Conservation (phyloP, 2,888 invertebrate species). For the Neria commutata region DNA sequence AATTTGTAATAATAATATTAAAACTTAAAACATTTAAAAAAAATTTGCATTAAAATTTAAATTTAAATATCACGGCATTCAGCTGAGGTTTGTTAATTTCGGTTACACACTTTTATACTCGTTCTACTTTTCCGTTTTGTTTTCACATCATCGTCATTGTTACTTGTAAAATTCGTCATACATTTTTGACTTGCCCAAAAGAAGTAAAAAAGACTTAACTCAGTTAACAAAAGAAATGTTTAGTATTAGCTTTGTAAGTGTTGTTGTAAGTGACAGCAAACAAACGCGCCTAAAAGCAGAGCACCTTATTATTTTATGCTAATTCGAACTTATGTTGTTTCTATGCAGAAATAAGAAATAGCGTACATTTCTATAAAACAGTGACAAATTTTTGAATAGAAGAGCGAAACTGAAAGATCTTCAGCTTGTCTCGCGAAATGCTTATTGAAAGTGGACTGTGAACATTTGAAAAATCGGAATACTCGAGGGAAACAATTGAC, state of each 20-base stretch:
- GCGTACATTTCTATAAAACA: too few species aligned
- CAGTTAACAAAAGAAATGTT: not conserved
- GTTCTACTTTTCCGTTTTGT: constrained; percentile 14
- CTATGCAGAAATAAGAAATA: too few species aligned
- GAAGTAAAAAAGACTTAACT: not conserved
- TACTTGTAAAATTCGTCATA: not conserved
- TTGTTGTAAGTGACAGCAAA: not conserved
- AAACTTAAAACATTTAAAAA: not conserved
- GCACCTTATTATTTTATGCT: constrained; percentile 4
- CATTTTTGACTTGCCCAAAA: not conserved
- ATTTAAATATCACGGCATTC: constrained; percentile 59
- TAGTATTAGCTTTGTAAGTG: too few species aligned
- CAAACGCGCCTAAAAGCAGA: constrained; percentile 1
- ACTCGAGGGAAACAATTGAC: too few species aligned
- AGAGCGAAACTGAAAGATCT: too few species aligned
- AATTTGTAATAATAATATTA: not conserved
- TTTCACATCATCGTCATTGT: not conserved
- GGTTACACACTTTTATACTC: constrained; percentile 35
- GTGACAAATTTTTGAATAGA: too few species aligned
- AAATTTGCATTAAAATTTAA: not conserved
- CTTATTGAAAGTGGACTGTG: too few species aligned
- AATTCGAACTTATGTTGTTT: not conserved
- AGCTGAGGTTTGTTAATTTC: constrained; percentile 57
- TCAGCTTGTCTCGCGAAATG: too few species aligned
- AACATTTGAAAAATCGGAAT: too few species aligned